Conservation (phyloP, 2,888 invertebrate species). For the Lordiphosa fenestrarum region DNA sequence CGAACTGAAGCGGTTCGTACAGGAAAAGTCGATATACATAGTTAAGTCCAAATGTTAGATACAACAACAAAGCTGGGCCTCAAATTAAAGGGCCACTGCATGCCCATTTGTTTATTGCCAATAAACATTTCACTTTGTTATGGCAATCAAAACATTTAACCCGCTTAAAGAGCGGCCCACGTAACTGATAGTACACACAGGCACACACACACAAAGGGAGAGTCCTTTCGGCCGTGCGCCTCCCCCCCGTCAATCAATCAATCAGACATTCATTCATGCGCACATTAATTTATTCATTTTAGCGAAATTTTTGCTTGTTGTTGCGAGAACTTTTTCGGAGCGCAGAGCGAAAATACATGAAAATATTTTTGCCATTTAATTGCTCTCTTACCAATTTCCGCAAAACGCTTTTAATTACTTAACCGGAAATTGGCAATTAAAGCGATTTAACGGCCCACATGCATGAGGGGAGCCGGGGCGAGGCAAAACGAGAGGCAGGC, state of each 20-base stretch:
- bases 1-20: no score
- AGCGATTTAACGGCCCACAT: conserved; percentile 74
- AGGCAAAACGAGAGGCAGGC: no score
- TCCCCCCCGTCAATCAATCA: conserved; percentile 48
- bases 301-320: conserved; percentile 23
- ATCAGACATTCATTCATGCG: conserved; percentile 59
- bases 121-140: not conserved
- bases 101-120: no score
- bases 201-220: conserved; percentile 1
- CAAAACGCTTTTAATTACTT: conserved; percentile 74
- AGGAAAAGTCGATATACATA: no score
- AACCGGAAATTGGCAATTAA: conserved; percentile 76
- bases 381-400: conserved; percentile 61
- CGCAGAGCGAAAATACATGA: conserved; percentile 23
- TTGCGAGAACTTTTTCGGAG: conserved; percentile 4
- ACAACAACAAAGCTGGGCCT: no score
- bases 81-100: no score
- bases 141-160: no score
- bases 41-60: no score
- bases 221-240: conserved; percentile 1
- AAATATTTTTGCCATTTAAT: conserved; percentile 68
- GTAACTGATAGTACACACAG: no score
- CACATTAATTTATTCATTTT: conserved; percentile 66
- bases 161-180: not conserved
- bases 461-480: conserved; percentile 39